These are phyloP conservation scores for Patella pellucida DNA, from an alignment of 2,888 invertebrate species.

Conservation along the genomic window DNA sequence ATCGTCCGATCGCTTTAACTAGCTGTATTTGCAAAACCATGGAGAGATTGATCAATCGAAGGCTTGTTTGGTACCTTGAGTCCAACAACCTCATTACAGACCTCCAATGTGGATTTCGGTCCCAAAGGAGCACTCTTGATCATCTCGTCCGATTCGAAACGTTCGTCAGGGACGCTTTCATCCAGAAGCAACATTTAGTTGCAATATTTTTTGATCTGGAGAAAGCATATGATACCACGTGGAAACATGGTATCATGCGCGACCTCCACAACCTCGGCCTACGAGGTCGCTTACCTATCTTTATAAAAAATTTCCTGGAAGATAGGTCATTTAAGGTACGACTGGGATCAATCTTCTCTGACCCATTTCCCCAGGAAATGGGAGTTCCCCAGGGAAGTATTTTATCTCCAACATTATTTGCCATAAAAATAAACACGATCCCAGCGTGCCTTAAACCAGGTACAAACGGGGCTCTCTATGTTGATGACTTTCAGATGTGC, in stretches of 20 bases:
- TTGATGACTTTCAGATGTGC: no score
- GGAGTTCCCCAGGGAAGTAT: no score
- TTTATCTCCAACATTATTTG: no score
- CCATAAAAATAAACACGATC: no score
- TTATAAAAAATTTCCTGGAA: no score
- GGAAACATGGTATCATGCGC: conserved; percentile 33
- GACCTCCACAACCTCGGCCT: conserved; percentile 34
- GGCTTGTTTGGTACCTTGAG: conserved; percentile 43
- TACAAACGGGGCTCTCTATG: no score
- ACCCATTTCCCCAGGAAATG: no score
- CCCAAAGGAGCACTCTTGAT: conserved; percentile 29
- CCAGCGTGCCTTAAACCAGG: no score
- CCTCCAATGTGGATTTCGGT: conserved; percentile 36
- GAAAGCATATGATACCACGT: conserved; percentile 6
- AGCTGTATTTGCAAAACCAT: conserved; percentile 50
- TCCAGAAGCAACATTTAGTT: conserved; percentile 36
- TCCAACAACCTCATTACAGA: conserved; percentile 30
- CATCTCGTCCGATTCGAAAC: conserved; percentile 39
- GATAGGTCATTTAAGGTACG: no score
- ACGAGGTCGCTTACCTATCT: conserved; percentile 25
- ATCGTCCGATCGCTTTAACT: conserved; percentile 52
- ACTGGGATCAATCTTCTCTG: no score
- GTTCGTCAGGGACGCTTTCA: conserved; percentile 38
- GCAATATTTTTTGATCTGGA: conserved; percentile 43
- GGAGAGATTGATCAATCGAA: conserved; percentile 46